These are phyloP conservation scores for Microcebus griseorufus DNA, from an alignment of 2,113 vertebrate genomes.

Conservation along the genomic window DNA sequence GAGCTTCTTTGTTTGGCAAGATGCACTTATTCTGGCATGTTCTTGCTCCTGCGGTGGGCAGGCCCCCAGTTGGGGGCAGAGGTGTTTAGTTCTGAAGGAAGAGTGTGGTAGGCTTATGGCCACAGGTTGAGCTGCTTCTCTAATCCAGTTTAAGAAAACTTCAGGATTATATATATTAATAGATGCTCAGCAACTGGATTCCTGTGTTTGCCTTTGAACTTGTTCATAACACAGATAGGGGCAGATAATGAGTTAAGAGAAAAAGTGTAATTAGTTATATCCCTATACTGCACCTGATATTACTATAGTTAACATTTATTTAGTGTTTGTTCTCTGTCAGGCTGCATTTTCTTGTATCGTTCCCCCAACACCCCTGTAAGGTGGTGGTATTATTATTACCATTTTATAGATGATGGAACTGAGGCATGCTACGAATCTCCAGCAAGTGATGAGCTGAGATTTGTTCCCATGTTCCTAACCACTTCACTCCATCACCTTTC, in stretches of 20 bases:
- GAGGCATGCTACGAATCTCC: neutral
- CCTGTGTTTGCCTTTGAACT: neutral
- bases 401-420: neutral
- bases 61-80: neutral
- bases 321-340: neutral
- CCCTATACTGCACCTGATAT: neutral
- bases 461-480: neutral
- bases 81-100: neutral
- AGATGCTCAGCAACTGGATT: neutral
- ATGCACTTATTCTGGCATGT: neutral
- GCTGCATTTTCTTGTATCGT: conserved; percentile 8
- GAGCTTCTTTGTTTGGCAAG: neutral
- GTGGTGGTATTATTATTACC: neutral
- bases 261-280: neutral
- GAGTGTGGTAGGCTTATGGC: neutral
- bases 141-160: neutral
- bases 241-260: neutral
- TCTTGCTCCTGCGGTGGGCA: neutral
- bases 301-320: neutral
- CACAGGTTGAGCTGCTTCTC: neutral
- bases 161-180: neutral
- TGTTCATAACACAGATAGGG: neutral
- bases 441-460: neutral
- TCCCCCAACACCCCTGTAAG: neutral
- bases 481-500: neutral